Base-by-base conservation (phyloP, 2,888 invertebrate species). In the Epinotia nisella region DNA sequence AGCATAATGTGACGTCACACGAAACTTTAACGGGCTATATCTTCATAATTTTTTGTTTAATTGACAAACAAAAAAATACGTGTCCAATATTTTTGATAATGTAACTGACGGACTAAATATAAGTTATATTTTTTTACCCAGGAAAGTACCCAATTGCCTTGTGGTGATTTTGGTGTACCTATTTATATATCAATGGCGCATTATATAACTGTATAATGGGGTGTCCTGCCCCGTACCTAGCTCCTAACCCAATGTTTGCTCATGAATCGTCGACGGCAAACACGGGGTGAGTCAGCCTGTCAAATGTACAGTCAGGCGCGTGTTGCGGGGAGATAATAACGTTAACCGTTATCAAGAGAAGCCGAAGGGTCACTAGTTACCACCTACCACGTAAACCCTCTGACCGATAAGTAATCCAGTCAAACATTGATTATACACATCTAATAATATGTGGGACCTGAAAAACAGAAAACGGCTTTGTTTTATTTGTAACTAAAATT, bases 181-280 rank as follows among this genome's bases (percentile, higher is more conserved):
- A n/a, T 7, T 49, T n/a, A 49, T 49, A n/a, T 2, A 29, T 3
- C 2, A 29, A 29, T 4, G 29, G 19, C 56, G 29, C 55, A 70
- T 62, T 70, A 56, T 55, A 55, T 49, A 53, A 70, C 24, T 9
- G 21, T 29, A 65, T 60, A 62, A 49, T 35, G 55, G 71, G 39
- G 55, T 39, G 29, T 53, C 49, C 51, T 67, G 61, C n/a, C 68
- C 64, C 64, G 9, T 41, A 53, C 51, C 51, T 73, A 51, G 51
- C 64, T 68, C 72, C 56, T 73, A 51, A 64, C 4, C 64, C 64
- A 59, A 68, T 73, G 73, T 73, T 73, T 73, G 51, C 73, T 51
- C 39, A 51, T 53, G 64, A 64, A 51, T 62, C 19, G 69, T 58
- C 64, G 24, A 64, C 24, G 24, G 64, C 29, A 73, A 69, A 73